Percentiles rank a stretch among this genome's conserved stretches.
Conservation (phyloP, 2,113 vertebrate species). For the Neoarius graeffei region DNA sequence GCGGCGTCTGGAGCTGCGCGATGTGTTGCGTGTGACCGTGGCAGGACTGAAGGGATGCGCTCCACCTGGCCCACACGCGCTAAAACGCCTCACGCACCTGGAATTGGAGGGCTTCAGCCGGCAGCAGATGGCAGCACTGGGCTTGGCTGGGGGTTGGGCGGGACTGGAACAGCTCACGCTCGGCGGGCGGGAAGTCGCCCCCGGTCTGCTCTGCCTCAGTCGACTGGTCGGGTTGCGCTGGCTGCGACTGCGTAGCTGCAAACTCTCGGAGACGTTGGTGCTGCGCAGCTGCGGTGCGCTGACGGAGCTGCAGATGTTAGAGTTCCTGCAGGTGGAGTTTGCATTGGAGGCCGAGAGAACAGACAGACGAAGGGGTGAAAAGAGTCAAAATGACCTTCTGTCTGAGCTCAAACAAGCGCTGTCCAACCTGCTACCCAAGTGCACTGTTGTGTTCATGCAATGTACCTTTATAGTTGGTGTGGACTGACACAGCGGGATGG, state of each 20-base stretch:
- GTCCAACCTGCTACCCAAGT: slow-evolving; percentile 67
- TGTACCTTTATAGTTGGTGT: slow-evolving; percentile 67
- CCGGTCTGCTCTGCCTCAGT: slow-evolving; percentile 71
- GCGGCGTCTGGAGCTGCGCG: slow-evolving; percentile 66
- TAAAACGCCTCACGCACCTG: slow-evolving; percentile 68
- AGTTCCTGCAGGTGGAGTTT: slow-evolving; percentile 73
- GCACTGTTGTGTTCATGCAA: slow-evolving; percentile 67
- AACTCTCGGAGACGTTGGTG: slow-evolving; percentile 69
- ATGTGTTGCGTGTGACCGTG: slow-evolving; percentile 71
- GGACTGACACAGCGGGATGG: slow-evolving; percentile 52
- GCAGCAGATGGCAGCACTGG: slow-evolving; percentile 74
- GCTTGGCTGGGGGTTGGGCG: slow-evolving; percentile 72
- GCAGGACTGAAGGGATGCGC: slow-evolving; percentile 71
- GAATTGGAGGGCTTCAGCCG: slow-evolving; percentile 69
- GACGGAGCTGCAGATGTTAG: slow-evolving; percentile 64
- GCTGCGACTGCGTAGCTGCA: slow-evolving; percentile 69
- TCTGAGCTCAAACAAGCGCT: slow-evolving; percentile 67
- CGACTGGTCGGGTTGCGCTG: slow-evolving; percentile 70
- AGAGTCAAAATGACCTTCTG: slow-evolving; percentile 59
- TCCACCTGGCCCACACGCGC: slow-evolving; percentile 61
- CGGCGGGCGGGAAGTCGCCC: slow-evolving; percentile 73
- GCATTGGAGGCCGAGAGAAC: slow-evolving; percentile 50
- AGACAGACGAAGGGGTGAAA: slow-evolving; percentile 47
- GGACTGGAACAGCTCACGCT: slow-evolving; percentile 72
- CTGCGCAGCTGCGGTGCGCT: slow-evolving; percentile 71